Base-by-base conservation (phyloP, 2,888 invertebrate genomes). In the Drosophila dives region DNA sequence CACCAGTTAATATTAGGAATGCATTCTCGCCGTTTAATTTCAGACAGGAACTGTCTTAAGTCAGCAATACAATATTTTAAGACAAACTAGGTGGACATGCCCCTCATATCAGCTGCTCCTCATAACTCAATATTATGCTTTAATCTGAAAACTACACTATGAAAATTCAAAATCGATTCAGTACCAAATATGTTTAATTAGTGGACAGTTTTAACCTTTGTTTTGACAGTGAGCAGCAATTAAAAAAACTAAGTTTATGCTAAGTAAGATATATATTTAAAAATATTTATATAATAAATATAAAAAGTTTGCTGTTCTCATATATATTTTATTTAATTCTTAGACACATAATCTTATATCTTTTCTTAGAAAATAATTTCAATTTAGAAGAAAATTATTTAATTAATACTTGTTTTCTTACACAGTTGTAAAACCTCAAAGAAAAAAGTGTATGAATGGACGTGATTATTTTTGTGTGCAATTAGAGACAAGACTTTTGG, bases 401-500 rank as follows among this genome's bases (percentile, higher is more conserved):
- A 10, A 26, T 26, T 17, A 4, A 26, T 26, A 17, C 26, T 10
- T 3, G 3, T 12, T 29, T 33, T 10, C n/a, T 48, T 5, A 11
- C n/a, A 3, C 23, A 71, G 49, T 60, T 45, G 11, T 15, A 17
- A 12, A 15, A 11, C 36, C 26, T 4, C 11, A 55, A 45, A 8
- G 29, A 17, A 15, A 8, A 7, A 2, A 70, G 70, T n/a, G 65
- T 66, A 65, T 64, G 1, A 32, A 1, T 17, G 38, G 45, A 53
- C 61, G n/a, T 62, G 62, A 38, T 69, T 70, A 55, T 48, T 32
- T 60, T 26, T 67, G 48, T 36, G 61, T 54, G 50, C 75, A 77
- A 77, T 77, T 77, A 77, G 67, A 67, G 66, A 49, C 79, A 77
- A 79, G 67, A 72, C 67, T 67, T 64, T 64, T 74, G 50, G 75